Evolutionary conservation across 2,113 vertebrate species (phyloP), one percentile per base, ranked within the genome.

Genomic region (Promerops cafer): DNA sequence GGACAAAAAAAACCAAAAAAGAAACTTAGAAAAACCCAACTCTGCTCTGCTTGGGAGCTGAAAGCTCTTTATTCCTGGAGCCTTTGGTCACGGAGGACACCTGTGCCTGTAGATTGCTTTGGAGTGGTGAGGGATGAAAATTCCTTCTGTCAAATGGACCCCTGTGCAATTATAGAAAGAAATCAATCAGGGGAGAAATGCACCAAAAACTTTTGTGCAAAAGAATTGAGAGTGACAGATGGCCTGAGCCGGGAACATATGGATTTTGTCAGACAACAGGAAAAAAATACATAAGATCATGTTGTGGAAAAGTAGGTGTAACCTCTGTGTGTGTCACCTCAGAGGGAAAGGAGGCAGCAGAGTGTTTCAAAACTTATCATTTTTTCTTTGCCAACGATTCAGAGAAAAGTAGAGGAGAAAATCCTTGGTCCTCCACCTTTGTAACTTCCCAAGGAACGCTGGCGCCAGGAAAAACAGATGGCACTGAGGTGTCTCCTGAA

Each of bases 181-280:
- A 95, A 93, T 96, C 90, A 81, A 71, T 93, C 83, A 83, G 31
- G 40, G 66, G 49, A 87, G 79, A 64, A 95, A 93, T 23, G n/a
- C 93, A 75, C 80, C 87, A 91, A 79, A 95, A 95, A 89, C 21
- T 90, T 93, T 26, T 37, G 47, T 66, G 76, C 31, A 59, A 49
- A 84, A 90, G 68, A 57, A 77, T 37, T 15, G 52, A 21, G 87
- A 92, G 64, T 71, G 94, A 76, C 90, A 96, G 93, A 95, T 96
- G 96, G 93, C 71, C 88, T 75, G 88, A 78, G 91, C 44, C 9
- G 18, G 69, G 72, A 93, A 95, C 93, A 96, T 94, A 96, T 7
- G 94, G 88, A 94, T 93, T 96, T 96, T 96, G 92, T 96, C 94
- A 96, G 96, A 23, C 92, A 96, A 94, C 93, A 92, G 83, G 56